Conservation (phyloP, 2,888 invertebrate genomes). For the Phyto melanocephala region DNA sequence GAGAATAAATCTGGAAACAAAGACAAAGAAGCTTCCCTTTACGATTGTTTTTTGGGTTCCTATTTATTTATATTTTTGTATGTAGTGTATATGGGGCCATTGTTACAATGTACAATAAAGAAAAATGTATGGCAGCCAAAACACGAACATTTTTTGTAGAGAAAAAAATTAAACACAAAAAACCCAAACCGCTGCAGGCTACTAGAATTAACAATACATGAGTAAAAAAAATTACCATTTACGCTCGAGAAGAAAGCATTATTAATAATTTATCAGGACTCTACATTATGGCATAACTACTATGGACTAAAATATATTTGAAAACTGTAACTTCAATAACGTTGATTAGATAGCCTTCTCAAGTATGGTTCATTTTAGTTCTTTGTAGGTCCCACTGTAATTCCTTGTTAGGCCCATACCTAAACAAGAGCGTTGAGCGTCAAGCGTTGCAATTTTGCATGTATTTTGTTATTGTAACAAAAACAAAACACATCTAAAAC, state of each 20-base stretch:
- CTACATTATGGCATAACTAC: no score
- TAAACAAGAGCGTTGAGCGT: no score
- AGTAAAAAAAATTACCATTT: not conserved
- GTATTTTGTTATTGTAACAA: no score
- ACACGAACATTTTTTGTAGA: constrained; percentile 28
- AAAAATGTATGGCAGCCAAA: constrained; percentile 36
- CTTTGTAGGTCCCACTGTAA: no score
- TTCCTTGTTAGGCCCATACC: no score
- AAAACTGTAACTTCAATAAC: no score
- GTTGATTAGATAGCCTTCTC: no score
- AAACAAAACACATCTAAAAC: no score
- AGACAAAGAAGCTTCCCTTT: constrained; percentile 53
- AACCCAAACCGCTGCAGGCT: constrained; percentile 43
- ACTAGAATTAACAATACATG: constrained; percentile 35
- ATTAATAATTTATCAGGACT: no score
- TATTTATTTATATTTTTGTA: constrained; percentile 47
- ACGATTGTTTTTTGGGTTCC: constrained; percentile 48
- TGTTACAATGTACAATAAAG: constrained; percentile 48
- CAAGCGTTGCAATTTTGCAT: no score
- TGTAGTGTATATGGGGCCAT: constrained; percentile 45
- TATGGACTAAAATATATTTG: no score
- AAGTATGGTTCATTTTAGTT: no score
- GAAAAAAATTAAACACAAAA: not conserved
- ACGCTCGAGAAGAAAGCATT: constrained; percentile 30
- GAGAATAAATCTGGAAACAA: constrained; percentile 4